Evolutionary conservation across 2,113 vertebrate genomes (phyloP), one percentile per base, ranked within the genome.

Genomic region (Neogobius melanostomus): DNA sequence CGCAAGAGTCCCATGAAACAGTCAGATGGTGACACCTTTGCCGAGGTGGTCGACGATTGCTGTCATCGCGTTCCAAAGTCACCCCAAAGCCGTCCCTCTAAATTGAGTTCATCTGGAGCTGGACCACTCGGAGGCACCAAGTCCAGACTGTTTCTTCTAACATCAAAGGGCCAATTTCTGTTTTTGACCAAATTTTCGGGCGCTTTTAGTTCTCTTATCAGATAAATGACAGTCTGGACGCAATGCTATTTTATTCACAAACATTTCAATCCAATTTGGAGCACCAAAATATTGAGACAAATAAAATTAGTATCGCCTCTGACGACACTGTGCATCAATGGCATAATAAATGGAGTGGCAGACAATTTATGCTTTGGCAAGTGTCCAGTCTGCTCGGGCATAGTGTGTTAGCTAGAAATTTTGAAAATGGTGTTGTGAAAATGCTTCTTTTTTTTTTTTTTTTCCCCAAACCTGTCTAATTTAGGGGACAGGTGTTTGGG

Each of bases 1-100:
- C 85, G 90, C 83, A 90, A 87, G 89, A 79, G 83, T 77, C 84
- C 85, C 87, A 93, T 89, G 78, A 92, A 90, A 90, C 86, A 88
- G 88, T 92, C 90, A 89, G 87, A 91, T 85, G 89, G 89, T 89
- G 91, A 92, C 92, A 91, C 91, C 88, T 91, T 90, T 86, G 84
- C 89, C 61, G 87, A 88, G 90, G 88, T 89, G 85, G 90, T 91
- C 89, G 83, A 83, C 79, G 83, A 87, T 85, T 89, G 86, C 84
- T 91, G 80, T 91, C 82, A 91, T 91, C 82, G 67, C 63, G 73
- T 84, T 92, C 91, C 91, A 91, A 91, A 90, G 89, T 90, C 87
- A 90, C 75, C 85, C 82, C 87, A 68, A 83, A 91, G 88, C 86
- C 86, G 87, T 89, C 83, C 88, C 86, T 88, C 86, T 88, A 90